Percentiles rank a stretch among this genome's conserved stretches.
phyloP scores from a whole-genome alignment of 2,797 vertebrate species.

The Rallus crepitans region DNA sequence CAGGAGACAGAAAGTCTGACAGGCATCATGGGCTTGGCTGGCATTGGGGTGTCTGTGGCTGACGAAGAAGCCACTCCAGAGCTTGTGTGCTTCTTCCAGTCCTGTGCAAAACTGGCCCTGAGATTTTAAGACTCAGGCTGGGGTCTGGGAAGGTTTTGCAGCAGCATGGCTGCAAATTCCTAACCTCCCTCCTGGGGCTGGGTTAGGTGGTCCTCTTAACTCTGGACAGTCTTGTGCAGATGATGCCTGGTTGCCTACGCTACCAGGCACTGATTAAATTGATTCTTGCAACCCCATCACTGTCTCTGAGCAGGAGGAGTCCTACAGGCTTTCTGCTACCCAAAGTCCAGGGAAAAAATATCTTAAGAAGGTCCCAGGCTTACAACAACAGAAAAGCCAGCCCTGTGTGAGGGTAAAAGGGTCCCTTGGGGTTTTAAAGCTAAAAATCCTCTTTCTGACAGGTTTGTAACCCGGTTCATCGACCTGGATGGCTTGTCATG shows the following conservation, averaged over 20 bases:
- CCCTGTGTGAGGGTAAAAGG: neutral
- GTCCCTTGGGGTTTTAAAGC: neutral
- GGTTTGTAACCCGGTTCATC: constrained; percentile 98
- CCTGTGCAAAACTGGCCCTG: neutral
- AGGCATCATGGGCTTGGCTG: neutral
- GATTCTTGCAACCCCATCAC: neutral
- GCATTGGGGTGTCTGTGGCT: neutral
- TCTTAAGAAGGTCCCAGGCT: neutral
- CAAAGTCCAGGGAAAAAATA: neutral
- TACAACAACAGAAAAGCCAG: neutral
- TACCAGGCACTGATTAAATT: neutral
- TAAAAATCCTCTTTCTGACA: constrained; percentile 59
- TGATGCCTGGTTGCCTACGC: neutral
- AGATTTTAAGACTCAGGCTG: neutral
- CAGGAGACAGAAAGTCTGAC: neutral
- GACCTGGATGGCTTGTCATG: constrained; percentile 97
- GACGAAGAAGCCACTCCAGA: neutral
- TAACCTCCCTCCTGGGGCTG: neutral
- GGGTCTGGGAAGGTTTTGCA: neutral
- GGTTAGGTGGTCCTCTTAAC: neutral
- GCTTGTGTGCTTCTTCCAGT: neutral
- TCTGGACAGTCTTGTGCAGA: neutral
- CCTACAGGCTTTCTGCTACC: neutral
- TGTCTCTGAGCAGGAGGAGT: neutral
- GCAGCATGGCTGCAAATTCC: neutral